Percentiles rank a stretch among this genome's conserved stretches.
Evolutionary conservation across 2,113 vertebrate genomes (phyloP).

Genomic region (Climacteris rufus): DNA sequence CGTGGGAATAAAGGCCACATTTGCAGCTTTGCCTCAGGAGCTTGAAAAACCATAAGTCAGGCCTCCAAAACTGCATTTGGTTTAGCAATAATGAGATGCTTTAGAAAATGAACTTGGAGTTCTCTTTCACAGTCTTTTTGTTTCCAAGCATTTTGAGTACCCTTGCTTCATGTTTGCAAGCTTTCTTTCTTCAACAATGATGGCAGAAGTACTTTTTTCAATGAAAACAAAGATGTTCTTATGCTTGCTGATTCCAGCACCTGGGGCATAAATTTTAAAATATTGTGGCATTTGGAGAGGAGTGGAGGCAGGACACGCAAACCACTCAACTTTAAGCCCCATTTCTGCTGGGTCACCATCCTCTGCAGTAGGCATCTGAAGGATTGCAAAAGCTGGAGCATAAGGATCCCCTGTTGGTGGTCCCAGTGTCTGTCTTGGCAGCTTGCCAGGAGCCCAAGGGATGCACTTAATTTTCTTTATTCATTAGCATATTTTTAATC

Average conservation of each 20-base stretch:
- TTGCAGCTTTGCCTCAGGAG: constrained; percentile 54
- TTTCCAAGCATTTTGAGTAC: constrained; percentile 51
- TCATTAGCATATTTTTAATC: constrained; percentile 70
- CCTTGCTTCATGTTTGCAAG: constrained; percentile 44
- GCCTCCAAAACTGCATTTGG: constrained; percentile 34
- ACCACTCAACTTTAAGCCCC: background rate
- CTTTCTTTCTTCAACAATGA: background rate
- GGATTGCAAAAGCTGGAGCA: constrained; percentile 14
- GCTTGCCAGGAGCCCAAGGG: constrained; percentile 58
- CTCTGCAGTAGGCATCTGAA: background rate
- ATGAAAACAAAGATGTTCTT: constrained; percentile 38
- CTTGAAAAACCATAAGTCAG: constrained; percentile 37
- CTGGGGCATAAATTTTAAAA: constrained; percentile 39
- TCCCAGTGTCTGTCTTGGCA: constrained; percentile 40
- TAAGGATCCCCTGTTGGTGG: constrained; percentile 61
- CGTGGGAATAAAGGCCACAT: constrained; percentile 42
- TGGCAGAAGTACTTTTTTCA: constrained; percentile 12
- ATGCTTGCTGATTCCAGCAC: constrained; percentile 17
- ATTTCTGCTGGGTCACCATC: background rate
- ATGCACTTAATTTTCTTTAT: constrained; percentile 65
- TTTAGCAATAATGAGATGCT: constrained; percentile 57
- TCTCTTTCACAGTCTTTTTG: constrained; percentile 28
- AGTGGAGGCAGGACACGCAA: background rate
- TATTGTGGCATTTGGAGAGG: constrained; percentile 25
- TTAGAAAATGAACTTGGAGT: constrained; percentile 54